Evolutionary conservation across 2,888 invertebrate genomes (phyloP), one percentile per base, ranked within the genome.

Genomic region (Lypha dubia): DNA sequence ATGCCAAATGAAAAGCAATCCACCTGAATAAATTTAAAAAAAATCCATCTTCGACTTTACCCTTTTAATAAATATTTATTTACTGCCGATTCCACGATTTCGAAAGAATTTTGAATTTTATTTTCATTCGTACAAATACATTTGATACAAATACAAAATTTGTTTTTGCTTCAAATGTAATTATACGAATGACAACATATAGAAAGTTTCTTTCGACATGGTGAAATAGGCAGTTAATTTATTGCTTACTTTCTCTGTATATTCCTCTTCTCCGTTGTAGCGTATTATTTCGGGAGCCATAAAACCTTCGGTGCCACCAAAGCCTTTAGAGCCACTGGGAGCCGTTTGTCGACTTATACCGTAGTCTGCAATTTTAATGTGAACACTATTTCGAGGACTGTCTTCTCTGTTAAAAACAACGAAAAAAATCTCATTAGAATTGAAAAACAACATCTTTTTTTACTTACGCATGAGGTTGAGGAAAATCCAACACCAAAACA

Each of bases 231-330:
- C n/a, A n/a, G n/a, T n/a, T n/a, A n/a, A n/a, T n/a, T 20, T 4
- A 44, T 20, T 28, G 13, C 63, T 58, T 13, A 96, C 97, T 94
- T 99, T 99, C 90, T 99, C 98, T 0, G 98, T 99, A 88, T 99
- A 99, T 88, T 99, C 98, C 91, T 99, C 98, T 91, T 99, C 99
- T 0, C 99, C 99, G 91, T 99, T 99, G 92, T 98, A 98, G 63
- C 98, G 94, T 94, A 99, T 97, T 87, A 99, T 99, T 93, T 99
- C 99, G 0, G 99, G 99, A 2, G 99, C 99, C 97, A 99, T 99
- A 92, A 99, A 99, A 0, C 99, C 99, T 92, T 98, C 98, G 0
- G 99, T 99, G 1, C 99, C 99, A 0, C 99, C 99, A 93, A 99
- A 99, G 0, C 99, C 99, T 91, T 98, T 98, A 0, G 98, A 97